These are phyloP conservation scores for Botia almorhae DNA, from an alignment of 2,797 vertebrate genomes.

Conservation along the genomic window DNA sequence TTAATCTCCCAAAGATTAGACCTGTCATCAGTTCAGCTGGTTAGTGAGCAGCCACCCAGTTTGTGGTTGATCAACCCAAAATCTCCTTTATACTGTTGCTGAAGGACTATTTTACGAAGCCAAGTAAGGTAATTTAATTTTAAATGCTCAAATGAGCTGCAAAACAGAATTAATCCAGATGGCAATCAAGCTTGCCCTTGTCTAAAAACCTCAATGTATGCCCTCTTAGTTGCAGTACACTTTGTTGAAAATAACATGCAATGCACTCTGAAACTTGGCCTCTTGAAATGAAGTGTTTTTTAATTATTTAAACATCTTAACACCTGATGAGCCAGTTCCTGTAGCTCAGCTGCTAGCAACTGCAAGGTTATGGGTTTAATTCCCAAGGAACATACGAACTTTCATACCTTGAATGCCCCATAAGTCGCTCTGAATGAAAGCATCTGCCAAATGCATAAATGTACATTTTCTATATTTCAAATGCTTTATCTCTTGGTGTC, in stretches of 20 bases:
- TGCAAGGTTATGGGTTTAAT: too few species aligned
- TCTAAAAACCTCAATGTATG: slow-evolving; percentile 44
- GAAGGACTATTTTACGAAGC: slow-evolving; percentile 7
- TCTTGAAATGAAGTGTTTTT: not conserved
- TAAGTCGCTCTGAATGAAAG: too few species aligned
- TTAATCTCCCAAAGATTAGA: slow-evolving; percentile 39
- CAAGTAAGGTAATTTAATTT: slow-evolving; percentile 23
- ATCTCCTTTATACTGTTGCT: slow-evolving; percentile 18
- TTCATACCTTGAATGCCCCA: too few species aligned
- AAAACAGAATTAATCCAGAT: slow-evolving; percentile 49
- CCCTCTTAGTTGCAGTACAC: slow-evolving; percentile 15
- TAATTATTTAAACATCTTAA: not conserved
- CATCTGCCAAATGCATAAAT: too few species aligned
- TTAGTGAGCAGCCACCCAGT: slow-evolving; percentile 18
- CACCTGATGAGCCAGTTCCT: not conserved
- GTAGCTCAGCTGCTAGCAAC: not conserved
- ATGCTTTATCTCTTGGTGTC: slow-evolving; percentile 45
- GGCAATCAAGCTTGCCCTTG: slow-evolving; percentile 43
- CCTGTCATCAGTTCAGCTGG: slow-evolving; percentile 38
- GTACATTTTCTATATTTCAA: slow-evolving; percentile 31
- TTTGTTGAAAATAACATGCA: slow-evolving; percentile 43
- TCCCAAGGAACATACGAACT: too few species aligned
- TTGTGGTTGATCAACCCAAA: slow-evolving; percentile 38
- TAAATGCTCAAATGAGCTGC: slow-evolving; percentile 43
- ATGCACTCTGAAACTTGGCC: not conserved